Evolutionary conservation across 2,113 vertebrate genomes (phyloP).

Genomic region (Erpornis zantholeuca): DNA sequence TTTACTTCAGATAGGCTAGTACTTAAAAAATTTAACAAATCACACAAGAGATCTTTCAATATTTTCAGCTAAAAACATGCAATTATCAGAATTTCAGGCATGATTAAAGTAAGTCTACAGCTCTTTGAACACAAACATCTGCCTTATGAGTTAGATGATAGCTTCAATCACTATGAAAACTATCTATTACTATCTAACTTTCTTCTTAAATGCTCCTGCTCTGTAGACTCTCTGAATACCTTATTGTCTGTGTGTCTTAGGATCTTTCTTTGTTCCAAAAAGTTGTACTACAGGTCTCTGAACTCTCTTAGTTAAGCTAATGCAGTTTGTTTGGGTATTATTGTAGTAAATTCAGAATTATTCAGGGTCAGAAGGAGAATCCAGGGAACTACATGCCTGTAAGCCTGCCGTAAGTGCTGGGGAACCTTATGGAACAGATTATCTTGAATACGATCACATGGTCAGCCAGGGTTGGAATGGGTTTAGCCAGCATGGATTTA

Average conservation of each 20-base stretch:
- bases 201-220: not conserved
- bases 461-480: not conserved
- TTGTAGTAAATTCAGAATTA: not conserved
- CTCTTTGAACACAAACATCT: not conserved
- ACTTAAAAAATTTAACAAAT: not conserved
- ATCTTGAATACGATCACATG: fast-evolving
- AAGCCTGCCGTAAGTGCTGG: not conserved
- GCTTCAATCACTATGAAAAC: not conserved
- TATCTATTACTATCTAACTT: not conserved
- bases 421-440: not conserved
- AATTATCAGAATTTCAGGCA: not conserved
- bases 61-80: not conserved
- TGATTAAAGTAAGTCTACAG: not conserved
- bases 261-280: not conserved
- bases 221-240: not conserved
- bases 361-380: not conserved
- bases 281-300: not conserved
- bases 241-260: not conserved
- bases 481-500: not conserved
- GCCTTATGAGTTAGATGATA: not conserved
- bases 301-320: not conserved
- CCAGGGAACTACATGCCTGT: not conserved
- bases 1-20: not conserved
- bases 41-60: not conserved
- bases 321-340: not conserved